These are phyloP conservation scores for Zalophus californianus DNA, from an alignment of 2,797 vertebrate genomes.

Conservation along the genomic window DNA sequence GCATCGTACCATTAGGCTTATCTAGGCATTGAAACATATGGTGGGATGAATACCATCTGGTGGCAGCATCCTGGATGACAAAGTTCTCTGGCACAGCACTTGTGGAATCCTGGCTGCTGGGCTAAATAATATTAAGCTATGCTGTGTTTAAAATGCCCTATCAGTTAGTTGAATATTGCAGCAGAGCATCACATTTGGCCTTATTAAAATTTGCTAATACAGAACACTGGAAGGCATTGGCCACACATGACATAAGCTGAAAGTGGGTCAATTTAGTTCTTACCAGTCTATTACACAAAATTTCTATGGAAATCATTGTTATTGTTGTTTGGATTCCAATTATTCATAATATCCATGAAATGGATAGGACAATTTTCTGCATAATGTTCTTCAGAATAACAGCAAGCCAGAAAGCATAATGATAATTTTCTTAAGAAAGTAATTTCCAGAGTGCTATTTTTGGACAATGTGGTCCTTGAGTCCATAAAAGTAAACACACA, in stretches of 20 bases:
- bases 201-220: slow-evolving; percentile 65
- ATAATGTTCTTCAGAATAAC: neutral
- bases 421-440: slow-evolving; percentile 40
- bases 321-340: slow-evolving; percentile 42
- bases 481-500: slow-evolving; percentile 12
- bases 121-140: slow-evolving; percentile 29
- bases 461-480: neutral
- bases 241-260: slow-evolving; percentile 27
- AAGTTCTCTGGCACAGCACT: slow-evolving; percentile 49
- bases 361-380: neutral
- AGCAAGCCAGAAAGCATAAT: neutral
- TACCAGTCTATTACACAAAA: neutral
- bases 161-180: slow-evolving; percentile 12
- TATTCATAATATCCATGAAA: slow-evolving; percentile 41
- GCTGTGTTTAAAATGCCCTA: slow-evolving; percentile 48
- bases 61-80: neutral
- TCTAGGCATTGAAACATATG: slow-evolving; percentile 21
- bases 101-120: slow-evolving; percentile 46
- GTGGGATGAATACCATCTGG: slow-evolving; percentile 61
- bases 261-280: slow-evolving; percentile 35
- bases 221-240: slow-evolving; percentile 19
- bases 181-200: neutral
- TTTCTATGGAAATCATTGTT: slow-evolving; percentile 6
- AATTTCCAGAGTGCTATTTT: slow-evolving; percentile 52
- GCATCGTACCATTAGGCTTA: slow-evolving; percentile 2